A percentile compares a stretch with the other conserved stretches of the same genome.
These are phyloP conservation scores for Zygothrica quintamaculata DNA, from an alignment of 2,888 invertebrate genomes.

Conservation along the genomic window DNA sequence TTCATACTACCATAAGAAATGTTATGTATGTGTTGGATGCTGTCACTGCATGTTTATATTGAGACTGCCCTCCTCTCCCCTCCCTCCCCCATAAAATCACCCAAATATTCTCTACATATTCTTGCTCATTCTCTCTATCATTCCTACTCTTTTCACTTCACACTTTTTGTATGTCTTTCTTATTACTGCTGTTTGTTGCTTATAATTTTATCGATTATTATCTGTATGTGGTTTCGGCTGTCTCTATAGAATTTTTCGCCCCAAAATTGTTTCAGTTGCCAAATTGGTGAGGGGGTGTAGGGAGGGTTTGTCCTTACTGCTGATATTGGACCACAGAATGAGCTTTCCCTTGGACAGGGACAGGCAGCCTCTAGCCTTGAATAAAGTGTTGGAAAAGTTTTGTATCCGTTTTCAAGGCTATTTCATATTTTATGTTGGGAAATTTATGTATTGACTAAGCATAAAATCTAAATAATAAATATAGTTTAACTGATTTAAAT, in stretches of 20 bases:
- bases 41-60: constrained; percentile 29
- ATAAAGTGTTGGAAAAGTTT: constrained; percentile 1
- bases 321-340: constrained; percentile 60
- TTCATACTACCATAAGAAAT: not conserved
- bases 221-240: constrained; percentile 41
- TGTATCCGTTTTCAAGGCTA: not conserved
- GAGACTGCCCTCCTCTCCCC: not conserved
- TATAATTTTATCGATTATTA: constrained; percentile 73
- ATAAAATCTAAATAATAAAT: too few relatives aligned
- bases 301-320: constrained; percentile 23
- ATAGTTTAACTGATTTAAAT: too few relatives aligned
- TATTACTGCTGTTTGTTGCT: constrained; percentile 21
- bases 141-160: constrained; percentile 1
- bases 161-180: constrained; percentile 7
- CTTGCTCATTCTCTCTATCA: constrained; percentile 1
- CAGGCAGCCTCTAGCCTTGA: constrained; percentile 55
- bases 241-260: constrained; percentile 33
- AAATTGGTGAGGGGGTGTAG: too few relatives aligned
- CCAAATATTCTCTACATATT: not conserved
- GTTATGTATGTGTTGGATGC: constrained; percentile 42
- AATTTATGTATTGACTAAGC: too few relatives aligned
- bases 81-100: too few relatives aligned
- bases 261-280: constrained; percentile 44
- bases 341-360: constrained; percentile 71
- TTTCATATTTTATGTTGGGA: too few relatives aligned